Conservation (phyloP, 1,140 invertebrate species). For the Hyposmocoma kahamanoa region DNA sequence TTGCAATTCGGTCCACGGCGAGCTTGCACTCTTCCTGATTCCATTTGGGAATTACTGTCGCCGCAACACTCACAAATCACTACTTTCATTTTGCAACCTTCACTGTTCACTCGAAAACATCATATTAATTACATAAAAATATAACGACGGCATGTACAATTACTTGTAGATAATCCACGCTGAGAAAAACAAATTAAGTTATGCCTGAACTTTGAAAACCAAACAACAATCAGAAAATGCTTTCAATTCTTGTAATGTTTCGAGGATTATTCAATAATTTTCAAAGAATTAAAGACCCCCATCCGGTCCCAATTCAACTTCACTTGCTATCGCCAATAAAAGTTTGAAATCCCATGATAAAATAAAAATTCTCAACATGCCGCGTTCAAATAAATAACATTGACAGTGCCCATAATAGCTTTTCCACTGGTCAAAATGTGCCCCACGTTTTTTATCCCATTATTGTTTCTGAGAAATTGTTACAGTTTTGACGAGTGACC, state of each 20-base stretch:
- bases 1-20: constrained; percentile 64
- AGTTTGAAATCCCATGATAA: constrained; percentile 62
- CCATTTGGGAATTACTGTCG: constrained; percentile 69
- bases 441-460: constrained; percentile 57
- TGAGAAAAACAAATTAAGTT: too few relatives aligned
- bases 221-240: too few relatives aligned
- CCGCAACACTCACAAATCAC: constrained; percentile 64
- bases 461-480: constrained; percentile 73
- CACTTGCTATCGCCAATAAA: constrained; percentile 45
- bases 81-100: constrained; percentile 55
- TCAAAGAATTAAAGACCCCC: too few relatives aligned
- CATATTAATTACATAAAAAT: too few relatives aligned
- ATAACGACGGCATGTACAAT: too few relatives aligned
- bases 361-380: constrained; percentile 67
- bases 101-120: too few relatives aligned
- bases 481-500: constrained; percentile 71
- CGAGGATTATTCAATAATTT: too few relatives aligned
- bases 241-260: too few relatives aligned
- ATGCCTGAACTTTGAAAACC: too few relatives aligned
- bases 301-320: constrained; percentile 20
- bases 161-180: too few relatives aligned
- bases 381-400: constrained; percentile 67
- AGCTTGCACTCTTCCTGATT: constrained; percentile 67
- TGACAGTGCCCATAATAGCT: constrained; percentile 66
- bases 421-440: constrained; percentile 51